These are phyloP conservation scores for Empidonax traillii DNA, from an alignment of 2,113 vertebrate genomes.

Conservation along the genomic window DNA sequence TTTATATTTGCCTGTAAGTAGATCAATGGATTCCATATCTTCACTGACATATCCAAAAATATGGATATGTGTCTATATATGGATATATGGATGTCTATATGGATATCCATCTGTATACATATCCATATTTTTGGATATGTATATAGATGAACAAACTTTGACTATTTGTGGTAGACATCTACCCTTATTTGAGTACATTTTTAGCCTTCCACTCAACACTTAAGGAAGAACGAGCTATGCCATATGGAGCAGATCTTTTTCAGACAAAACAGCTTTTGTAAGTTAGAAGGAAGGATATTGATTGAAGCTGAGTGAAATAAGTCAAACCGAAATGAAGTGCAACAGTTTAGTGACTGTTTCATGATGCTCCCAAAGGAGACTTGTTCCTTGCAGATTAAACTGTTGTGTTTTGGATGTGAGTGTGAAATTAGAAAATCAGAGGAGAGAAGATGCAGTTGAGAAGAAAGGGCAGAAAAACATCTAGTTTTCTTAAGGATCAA, in stretches of 20 bases:
- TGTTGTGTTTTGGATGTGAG: not conserved
- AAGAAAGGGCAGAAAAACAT: not conserved
- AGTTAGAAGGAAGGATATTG: not conserved
- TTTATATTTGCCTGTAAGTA: not conserved
- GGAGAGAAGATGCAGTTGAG: not conserved
- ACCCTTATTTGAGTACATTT: not conserved
- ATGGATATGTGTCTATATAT: too few relatives aligned
- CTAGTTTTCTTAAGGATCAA: not conserved
- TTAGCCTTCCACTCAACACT: not conserved
- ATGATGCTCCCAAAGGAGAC: not conserved
- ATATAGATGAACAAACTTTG: not conserved
- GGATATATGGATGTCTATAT: too few relatives aligned
- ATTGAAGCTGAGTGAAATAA: not conserved
- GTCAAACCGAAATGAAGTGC: not conserved
- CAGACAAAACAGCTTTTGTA: not conserved
- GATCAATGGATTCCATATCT: not conserved
- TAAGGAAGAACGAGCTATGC: not conserved
- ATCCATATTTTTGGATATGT: not conserved
- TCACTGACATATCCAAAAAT: too few relatives aligned
- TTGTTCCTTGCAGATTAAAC: not conserved
- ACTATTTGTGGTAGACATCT: not conserved
- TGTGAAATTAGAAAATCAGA: not conserved
- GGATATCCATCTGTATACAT: too few relatives aligned
- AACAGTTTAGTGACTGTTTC: not conserved
- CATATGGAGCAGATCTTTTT: not conserved